phyloP scores from a whole-genome alignment of 2,797 vertebrate species.

The Thamnophis elegans region DNA sequence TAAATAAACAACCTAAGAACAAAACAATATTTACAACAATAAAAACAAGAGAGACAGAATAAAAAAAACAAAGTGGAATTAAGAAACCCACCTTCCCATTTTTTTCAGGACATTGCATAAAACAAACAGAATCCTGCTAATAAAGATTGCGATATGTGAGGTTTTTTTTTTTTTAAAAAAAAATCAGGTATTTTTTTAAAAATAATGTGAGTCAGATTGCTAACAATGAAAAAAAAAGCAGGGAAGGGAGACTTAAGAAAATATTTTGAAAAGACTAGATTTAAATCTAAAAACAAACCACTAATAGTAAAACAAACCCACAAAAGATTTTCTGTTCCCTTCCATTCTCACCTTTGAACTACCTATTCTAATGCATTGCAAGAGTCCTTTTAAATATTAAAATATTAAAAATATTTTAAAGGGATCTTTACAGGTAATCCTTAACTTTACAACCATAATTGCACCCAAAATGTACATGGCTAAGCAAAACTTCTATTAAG shows the following conservation, averaged over 20 bases:
- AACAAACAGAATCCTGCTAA: neutral
- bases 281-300: neutral
- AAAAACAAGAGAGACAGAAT: neutral
- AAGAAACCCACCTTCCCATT: neutral
- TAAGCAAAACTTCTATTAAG: neutral
- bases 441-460: neutral
- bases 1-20: neutral
- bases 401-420: neutral
- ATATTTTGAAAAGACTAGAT: neutral
- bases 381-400: neutral
- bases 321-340: neutral
- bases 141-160: neutral
- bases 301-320: neutral
- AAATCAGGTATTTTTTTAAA: neutral
- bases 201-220: neutral
- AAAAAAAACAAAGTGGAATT: neutral
- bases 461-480: neutral
- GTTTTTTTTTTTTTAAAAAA: neutral
- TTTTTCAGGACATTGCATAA: neutral
- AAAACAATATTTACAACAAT: neutral
- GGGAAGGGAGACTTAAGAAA: neutral
- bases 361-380: too few species aligned
- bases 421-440: neutral
- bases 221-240: neutral
- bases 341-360: neutral